Evolutionary conservation across 2,113 vertebrate genomes (phyloP).

Genomic region (Poicephalus meyeri): DNA sequence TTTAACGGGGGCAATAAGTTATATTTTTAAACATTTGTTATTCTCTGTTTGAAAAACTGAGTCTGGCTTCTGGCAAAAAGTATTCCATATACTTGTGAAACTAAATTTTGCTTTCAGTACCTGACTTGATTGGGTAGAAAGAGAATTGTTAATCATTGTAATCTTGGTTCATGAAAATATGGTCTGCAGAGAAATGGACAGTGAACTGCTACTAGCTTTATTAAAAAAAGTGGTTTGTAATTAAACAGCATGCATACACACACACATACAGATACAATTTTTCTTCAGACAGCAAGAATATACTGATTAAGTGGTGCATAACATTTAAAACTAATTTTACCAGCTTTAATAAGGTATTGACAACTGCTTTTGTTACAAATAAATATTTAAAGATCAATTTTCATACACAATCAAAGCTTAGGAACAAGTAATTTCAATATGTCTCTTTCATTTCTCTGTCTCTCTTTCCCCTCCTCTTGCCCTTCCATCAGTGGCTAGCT

Average conservation of each 20-base stretch:
- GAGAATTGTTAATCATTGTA: not conserved
- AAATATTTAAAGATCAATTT: slow-evolving; percentile 38
- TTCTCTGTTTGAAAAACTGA: not conserved
- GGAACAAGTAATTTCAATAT: not conserved
- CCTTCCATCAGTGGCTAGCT: slow-evolving; percentile 23
- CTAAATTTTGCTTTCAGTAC: not conserved
- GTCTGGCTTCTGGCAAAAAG: not conserved
- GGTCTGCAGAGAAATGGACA: not conserved
- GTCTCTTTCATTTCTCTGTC: not conserved
- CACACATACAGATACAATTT: not conserved
- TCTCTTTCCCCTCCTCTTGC: not conserved
- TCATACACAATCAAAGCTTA: not conserved
- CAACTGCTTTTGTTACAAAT: slow-evolving; percentile 12
- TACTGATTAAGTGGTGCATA: not conserved
- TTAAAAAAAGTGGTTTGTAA: not conserved
- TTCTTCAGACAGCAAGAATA: not conserved
- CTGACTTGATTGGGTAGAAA: not conserved
- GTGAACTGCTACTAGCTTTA: not conserved
- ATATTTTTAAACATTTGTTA: not conserved
- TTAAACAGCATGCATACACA: not conserved
- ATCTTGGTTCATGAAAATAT: not conserved
- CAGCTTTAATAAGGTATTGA: slow-evolving; percentile 36
- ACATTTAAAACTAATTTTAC: slow-evolving; percentile 53
- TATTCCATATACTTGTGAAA: not conserved
- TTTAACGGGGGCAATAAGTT: not conserved